Base-by-base conservation (phyloP, 1,140 invertebrate species). In the Calosoma granatense region DNA sequence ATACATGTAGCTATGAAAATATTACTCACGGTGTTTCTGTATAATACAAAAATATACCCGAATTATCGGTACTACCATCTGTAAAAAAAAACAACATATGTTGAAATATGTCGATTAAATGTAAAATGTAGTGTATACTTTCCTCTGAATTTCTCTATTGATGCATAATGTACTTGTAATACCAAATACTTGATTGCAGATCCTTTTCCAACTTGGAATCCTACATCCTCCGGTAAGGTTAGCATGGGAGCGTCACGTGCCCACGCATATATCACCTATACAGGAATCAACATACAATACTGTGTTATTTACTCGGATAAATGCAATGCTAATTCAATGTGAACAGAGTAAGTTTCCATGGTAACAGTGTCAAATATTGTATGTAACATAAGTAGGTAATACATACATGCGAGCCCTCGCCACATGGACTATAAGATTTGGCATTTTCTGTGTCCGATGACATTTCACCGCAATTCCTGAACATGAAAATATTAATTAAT, bases 201-300 rank as follows among this genome's bases (percentile, higher is more conserved):
- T 57, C 81, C 76, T 51, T 78, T 78, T 0, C 88, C 88, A 20
- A 91, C 82, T 68, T 87, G 86, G 64, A 93, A 93, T 2, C 82
- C 85, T 14, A 93, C 90, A 65, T 86, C 90, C 56, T 88, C 72
- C 0, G 97, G 97, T 52, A 99, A 70, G 41, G 83, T 72, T 2
- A 98, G 75, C 23, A 79, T 79, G 2, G 94, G 92, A 0, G 97
- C 96, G 74, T 98, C 92, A 67, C 90, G 80, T 1, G 94, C 96
- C 96, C 96, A 99, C 0, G 95, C 95, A 74, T 97, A 99, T 17
- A 98, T 78, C 59, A 98, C 90, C 83, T 94, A 63, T 47, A 64
- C 65, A 20, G 61, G 30, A 56, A 55, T 61, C 22, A 62, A 54
- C 23, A 53, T 36, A 52, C 56, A 19, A 22, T 57, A 53, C 21